Conservation (phyloP, 2,113 vertebrate genomes). For the Hystrix cristata region DNA sequence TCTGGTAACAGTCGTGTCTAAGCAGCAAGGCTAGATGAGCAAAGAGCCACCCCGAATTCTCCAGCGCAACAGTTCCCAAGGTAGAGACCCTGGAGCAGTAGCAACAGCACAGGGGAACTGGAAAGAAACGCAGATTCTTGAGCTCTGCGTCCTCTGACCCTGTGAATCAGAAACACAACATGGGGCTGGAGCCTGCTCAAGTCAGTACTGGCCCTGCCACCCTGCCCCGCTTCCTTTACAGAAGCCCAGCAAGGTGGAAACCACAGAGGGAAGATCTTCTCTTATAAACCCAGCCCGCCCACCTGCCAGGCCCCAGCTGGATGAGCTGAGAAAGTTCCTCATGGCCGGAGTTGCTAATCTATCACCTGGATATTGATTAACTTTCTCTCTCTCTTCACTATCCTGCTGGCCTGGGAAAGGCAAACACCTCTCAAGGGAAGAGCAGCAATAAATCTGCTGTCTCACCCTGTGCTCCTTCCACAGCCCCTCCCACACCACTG, state of each 20-base stretch:
- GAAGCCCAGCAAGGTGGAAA: background rate
- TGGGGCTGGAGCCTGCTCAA: background rate
- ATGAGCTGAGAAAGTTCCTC: background rate
- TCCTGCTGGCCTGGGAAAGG: constrained; percentile 59
- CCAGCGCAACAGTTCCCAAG: background rate
- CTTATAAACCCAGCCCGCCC: background rate
- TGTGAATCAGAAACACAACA: background rate
- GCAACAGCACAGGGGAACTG: background rate
- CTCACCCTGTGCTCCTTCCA: background rate
- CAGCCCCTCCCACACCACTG: background rate
- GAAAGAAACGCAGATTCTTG: background rate
- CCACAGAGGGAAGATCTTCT: background rate
- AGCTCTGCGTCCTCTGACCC: background rate
- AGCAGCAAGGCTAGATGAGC: background rate
- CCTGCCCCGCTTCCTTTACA: constrained; percentile 11
- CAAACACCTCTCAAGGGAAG: constrained; percentile 60
- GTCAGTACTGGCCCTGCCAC: background rate
- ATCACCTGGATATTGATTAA: constrained; percentile 47
- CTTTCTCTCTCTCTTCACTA: constrained; percentile 28
- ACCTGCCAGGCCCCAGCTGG: background rate
- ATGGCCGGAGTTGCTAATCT: constrained; percentile 43
- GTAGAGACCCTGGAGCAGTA: background rate
- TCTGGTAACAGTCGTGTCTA: background rate
- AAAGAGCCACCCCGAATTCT: background rate
- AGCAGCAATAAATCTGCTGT: constrained; percentile 55